These are phyloP conservation scores for Lepidurus apus DNA, from an alignment of 1,140 invertebrate genomes.

Conservation along the genomic window DNA sequence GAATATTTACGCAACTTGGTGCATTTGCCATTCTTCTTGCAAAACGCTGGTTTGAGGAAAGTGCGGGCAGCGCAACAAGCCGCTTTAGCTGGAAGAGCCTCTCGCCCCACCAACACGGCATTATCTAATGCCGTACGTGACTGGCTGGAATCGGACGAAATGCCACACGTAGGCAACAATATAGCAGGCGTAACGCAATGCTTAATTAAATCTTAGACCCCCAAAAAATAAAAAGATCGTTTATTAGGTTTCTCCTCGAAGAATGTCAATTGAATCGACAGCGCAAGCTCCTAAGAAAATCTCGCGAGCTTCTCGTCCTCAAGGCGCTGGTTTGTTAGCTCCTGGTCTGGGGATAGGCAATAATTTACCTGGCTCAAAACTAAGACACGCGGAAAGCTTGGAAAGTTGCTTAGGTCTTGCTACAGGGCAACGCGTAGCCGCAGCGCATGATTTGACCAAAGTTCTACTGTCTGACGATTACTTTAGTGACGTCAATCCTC, in stretches of 20 bases:
- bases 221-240: not conserved
- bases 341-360: not conserved
- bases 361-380: slow-evolving; percentile 38
- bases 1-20: slow-evolving; percentile 95
- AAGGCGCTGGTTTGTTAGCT: slow-evolving; percentile 33
- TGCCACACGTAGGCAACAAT: not conserved
- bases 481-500: slow-evolving; percentile 94
- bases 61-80: slow-evolving; percentile 80
- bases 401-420: slow-evolving; percentile 70
- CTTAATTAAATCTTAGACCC: not conserved
- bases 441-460: slow-evolving; percentile 67
- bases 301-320: slow-evolving; percentile 35
- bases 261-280: slow-evolving; percentile 32
- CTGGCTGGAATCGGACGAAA: slow-evolving; percentile 33
- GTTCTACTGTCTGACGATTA: slow-evolving; percentile 90
- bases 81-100: slow-evolving; percentile 51
- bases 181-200: not conserved
- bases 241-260: slow-evolving; percentile 33
- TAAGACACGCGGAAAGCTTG: slow-evolving; percentile 66
- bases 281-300: slow-evolving; percentile 23
- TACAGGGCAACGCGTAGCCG: slow-evolving; percentile 48
- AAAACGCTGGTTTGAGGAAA: slow-evolving; percentile 87
- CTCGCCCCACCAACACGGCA: slow-evolving; percentile 39
- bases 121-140: slow-evolving; percentile 26
- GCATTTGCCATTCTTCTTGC: slow-evolving; percentile 94